phyloP scores from a whole-genome alignment of 1,140 invertebrate genomes.

The Phortica variegata region DNA sequence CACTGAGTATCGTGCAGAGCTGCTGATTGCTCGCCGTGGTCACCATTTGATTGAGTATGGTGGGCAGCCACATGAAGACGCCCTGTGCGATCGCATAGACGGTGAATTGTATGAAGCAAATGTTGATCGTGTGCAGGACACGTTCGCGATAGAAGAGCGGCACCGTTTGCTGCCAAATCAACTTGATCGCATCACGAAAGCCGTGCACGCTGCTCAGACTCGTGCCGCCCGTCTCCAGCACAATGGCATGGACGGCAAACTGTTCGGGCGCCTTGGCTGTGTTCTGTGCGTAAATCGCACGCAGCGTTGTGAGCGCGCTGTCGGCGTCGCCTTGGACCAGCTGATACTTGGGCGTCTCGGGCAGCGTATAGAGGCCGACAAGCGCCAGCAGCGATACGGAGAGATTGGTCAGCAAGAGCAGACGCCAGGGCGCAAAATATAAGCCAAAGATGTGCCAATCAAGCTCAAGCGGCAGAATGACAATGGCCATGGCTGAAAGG shows the following conservation, averaged over 20 bases:
- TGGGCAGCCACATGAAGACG: constrained; percentile 58
- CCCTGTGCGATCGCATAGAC: constrained; percentile 56
- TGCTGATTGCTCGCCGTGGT: background rate
- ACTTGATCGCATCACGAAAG: constrained; percentile 33
- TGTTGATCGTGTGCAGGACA: constrained; percentile 61
- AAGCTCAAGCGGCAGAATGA: constrained; percentile 63
- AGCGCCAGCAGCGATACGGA: constrained; percentile 61
- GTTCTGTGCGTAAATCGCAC: constrained; percentile 65
- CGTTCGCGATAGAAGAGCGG: constrained; percentile 60
- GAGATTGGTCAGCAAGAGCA: constrained; percentile 63
- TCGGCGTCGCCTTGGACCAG: constrained; percentile 64
- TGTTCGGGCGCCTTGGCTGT: constrained; percentile 53
- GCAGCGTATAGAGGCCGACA: constrained; percentile 61
- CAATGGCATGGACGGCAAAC: constrained; percentile 35
- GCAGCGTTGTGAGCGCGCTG: constrained; percentile 64
- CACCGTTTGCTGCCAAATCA: constrained; percentile 58
- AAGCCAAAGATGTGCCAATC: constrained; percentile 57
- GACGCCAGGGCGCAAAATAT: constrained; percentile 65
- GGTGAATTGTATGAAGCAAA: constrained; percentile 61
- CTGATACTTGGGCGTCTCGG: constrained; percentile 78
- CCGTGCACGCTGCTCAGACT: constrained; percentile 35
- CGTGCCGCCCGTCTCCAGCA: constrained; percentile 22
- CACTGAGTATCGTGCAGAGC: constrained; percentile 30
- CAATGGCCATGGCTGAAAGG: constrained; percentile 64
- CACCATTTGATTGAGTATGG: constrained; percentile 41